A percentile compares a stretch with the other conserved stretches of the same genome.
Conservation (phyloP, 1,140 invertebrate species). For the Eriosoma lanigerum region DNA sequence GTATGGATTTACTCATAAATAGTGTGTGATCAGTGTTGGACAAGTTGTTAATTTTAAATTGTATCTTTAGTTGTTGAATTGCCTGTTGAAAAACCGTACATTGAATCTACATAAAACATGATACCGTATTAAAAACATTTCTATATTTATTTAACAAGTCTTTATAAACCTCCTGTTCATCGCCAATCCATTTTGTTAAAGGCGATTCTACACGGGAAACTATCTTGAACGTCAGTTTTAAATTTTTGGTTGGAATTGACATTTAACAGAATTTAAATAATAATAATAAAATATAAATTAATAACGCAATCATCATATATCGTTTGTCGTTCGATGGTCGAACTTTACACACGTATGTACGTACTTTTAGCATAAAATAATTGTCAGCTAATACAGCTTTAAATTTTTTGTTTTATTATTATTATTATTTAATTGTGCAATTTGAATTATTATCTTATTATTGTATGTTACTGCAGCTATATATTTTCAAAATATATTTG, state of each 20-base stretch:
- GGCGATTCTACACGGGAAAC: slow-evolving; percentile 32
- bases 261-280: not conserved
- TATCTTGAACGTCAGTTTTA: slow-evolving; percentile 27
- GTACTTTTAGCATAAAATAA: too few relatives aligned
- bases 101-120: not conserved
- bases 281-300: not conserved
- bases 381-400: too few relatives aligned
- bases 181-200: slow-evolving; percentile 26
- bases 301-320: too few relatives aligned
- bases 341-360: too few relatives aligned
- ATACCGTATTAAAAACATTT: not conserved
- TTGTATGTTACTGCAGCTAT: too few relatives aligned
- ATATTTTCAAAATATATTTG: too few relatives aligned
- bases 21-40: slow-evolving; percentile 31
- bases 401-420: too few relatives aligned
- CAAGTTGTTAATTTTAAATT: slow-evolving; percentile 39
- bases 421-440: too few relatives aligned
- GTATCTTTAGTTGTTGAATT: slow-evolving; percentile 8
- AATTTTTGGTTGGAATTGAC: slow-evolving; percentile 40
- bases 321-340: too few relatives aligned
- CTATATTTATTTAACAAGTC: not conserved
- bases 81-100: not conserved
- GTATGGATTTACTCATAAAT: slow-evolving; percentile 42
- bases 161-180: slow-evolving; percentile 25
- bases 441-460: too few relatives aligned